phyloP scores from a whole-genome alignment of 2,888 invertebrate genomes.

The Dryocosmus kuriphilus region DNA sequence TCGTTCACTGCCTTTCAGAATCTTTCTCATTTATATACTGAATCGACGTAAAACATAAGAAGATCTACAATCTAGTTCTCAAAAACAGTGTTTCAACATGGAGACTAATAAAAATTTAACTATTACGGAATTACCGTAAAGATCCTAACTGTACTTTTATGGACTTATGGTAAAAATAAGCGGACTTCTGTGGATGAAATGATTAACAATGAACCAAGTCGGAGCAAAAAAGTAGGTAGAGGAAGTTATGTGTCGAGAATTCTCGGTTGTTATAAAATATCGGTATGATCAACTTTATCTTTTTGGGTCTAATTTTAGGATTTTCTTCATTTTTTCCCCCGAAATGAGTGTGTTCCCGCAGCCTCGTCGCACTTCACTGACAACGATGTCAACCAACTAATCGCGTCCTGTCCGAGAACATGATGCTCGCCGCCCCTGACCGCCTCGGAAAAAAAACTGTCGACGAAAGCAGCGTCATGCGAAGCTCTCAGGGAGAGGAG shows the following conservation, averaged over 20 bases:
- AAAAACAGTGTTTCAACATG: not conserved
- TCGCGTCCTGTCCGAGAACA: slow-evolving; percentile 38
- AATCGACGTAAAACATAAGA: not conserved
- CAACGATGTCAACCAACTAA: slow-evolving; percentile 33
- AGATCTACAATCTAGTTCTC: not conserved
- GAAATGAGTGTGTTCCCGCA: not conserved
- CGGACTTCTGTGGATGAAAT: not conserved
- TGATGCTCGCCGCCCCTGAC: slow-evolving; percentile 59
- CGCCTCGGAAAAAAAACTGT: slow-evolving; percentile 58
- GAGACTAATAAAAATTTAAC: not conserved
- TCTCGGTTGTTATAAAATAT: not conserved
- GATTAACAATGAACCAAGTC: slow-evolving; percentile 18
- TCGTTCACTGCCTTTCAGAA: not conserved
- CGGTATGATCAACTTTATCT: not conserved
- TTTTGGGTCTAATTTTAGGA: not conserved
- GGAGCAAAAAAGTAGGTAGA: slow-evolving; percentile 13
- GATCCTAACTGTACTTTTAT: slow-evolving; percentile 1
- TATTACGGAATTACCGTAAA: not conserved
- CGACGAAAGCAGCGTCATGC: slow-evolving; percentile 54
- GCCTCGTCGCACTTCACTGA: not conserved
- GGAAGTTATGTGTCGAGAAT: slow-evolving; percentile 1
- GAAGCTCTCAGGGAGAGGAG: slow-evolving; percentile 51
- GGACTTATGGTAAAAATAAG: not conserved
- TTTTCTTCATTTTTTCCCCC: not conserved
- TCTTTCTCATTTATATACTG: not conserved